These are phyloP conservation scores for Ormyrus nitidulus DNA, from an alignment of 2,888 invertebrate genomes.

Conservation along the genomic window DNA sequence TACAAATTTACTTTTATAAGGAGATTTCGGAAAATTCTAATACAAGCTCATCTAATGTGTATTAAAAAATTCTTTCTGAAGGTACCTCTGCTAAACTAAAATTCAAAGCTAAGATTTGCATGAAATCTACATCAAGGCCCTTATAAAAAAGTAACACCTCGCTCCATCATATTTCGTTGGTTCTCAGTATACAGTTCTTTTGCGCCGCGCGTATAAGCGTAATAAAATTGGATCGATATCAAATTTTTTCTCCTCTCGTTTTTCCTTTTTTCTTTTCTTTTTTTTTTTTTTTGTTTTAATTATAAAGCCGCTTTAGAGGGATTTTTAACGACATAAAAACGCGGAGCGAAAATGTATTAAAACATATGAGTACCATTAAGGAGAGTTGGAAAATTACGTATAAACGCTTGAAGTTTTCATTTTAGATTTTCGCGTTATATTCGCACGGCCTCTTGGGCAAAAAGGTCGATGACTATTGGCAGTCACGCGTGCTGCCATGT, in stretches of 20 bases:
- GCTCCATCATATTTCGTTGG: constrained; percentile 15
- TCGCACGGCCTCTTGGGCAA: not conserved
- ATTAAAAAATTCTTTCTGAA: constrained; percentile 34
- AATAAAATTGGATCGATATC: constrained; percentile 16
- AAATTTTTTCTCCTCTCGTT: not conserved
- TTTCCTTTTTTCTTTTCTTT: not conserved
- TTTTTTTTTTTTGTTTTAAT: constrained; percentile 2
- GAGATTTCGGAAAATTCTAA: no score
- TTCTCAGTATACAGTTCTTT: not conserved
- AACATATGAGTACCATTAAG: not conserved
- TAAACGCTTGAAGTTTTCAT: not conserved
- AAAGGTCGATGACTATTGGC: constrained; percentile 39
- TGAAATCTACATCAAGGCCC: constrained; percentile 21
- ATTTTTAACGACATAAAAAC: not conserved
- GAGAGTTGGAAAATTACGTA: not conserved
- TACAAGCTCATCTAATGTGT: not conserved
- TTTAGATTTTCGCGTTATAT: constrained; percentile 8
- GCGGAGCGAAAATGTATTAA: not conserved
- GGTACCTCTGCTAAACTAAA: constrained; percentile 21
- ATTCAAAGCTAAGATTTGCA: constrained; percentile 38
- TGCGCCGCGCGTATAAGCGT: not conserved
- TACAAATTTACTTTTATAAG: no score
- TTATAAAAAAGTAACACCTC: constrained; percentile 20
- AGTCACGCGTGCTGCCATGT: not conserved
- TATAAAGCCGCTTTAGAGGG: not conserved